phyloP scores from a whole-genome alignment of 2,797 vertebrate genomes.

The Champsocephalus gunnari region DNA sequence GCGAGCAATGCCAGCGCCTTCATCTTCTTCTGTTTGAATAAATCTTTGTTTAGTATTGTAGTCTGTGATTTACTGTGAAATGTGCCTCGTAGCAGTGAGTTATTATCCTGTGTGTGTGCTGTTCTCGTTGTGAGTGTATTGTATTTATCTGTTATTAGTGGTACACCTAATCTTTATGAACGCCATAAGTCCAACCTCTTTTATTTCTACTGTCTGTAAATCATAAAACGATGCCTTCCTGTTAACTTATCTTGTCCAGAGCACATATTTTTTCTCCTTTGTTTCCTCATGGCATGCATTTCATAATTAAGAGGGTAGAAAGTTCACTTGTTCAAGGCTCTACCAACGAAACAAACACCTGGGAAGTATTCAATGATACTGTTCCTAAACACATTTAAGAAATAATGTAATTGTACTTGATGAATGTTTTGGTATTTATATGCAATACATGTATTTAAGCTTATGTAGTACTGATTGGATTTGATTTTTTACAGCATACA shows the following conservation, averaged over 20 bases:
- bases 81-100: rapidly evolving
- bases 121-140: not conserved
- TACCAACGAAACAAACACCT: not conserved
- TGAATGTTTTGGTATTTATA: too few relatives aligned
- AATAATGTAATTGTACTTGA: too few relatives aligned
- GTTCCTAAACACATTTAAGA: not conserved
- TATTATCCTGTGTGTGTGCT: not conserved
- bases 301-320: slow-evolving; percentile 13
- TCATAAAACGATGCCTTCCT: slow-evolving; percentile 18
- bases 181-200: slow-evolving; percentile 9
- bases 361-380: not conserved
- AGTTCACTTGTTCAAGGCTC: slow-evolving; percentile 18
- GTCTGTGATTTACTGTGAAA: not conserved
- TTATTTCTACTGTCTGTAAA: slow-evolving; percentile 4
- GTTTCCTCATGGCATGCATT: slow-evolving; percentile 41
- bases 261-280: slow-evolving; percentile 3
- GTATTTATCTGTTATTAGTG: slow-evolving; percentile 15
- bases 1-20: slow-evolving; percentile 55
- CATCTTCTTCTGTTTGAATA: slow-evolving; percentile 51
- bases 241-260: slow-evolving; percentile 10
- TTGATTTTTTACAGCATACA: too few relatives aligned
- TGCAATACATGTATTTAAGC: too few relatives aligned
- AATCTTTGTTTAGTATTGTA: not conserved
- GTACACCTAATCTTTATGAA: slow-evolving; percentile 32
- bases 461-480: too few relatives aligned